These are phyloP conservation scores for Odontophorus gujanensis DNA, from an alignment of 2,113 vertebrate genomes.

Conservation along the genomic window DNA sequence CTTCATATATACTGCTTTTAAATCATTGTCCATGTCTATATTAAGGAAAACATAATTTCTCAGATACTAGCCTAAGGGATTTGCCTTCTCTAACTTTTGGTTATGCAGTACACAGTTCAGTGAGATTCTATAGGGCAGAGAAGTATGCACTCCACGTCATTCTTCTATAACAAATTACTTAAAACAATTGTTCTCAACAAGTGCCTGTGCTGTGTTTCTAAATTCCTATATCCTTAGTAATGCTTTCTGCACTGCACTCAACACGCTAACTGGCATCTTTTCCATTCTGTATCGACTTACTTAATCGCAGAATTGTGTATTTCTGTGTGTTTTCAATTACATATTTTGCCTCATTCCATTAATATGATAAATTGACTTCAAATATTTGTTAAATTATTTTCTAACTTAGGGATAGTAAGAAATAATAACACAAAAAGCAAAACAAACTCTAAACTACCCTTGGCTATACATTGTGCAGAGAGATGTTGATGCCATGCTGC, in stretches of 20 bases:
- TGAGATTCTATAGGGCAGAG: not conserved
- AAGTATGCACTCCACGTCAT: not conserved
- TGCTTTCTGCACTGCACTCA: not conserved
- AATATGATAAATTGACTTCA: not conserved
- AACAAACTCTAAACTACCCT: not conserved
- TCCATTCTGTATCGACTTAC: not conserved
- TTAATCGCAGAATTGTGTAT: not conserved
- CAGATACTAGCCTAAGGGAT: not conserved
- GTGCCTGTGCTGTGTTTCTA: not conserved
- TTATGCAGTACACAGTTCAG: not conserved
- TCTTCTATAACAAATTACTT: not conserved
- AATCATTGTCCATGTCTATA: not conserved
- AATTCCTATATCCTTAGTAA: not conserved
- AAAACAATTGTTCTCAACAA: not conserved
- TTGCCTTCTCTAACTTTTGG: not conserved
- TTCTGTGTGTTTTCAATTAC: not conserved
- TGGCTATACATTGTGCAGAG: fast-evolving
- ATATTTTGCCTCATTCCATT: not conserved
- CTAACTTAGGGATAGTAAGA: not conserved
- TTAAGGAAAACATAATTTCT: not conserved
- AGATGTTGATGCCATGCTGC: not conserved
- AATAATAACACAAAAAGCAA: not conserved
- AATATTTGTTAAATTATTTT: not conserved
- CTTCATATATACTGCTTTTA: not conserved
- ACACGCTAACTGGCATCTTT: not conserved